A percentile compares a stretch with the other conserved stretches of the same genome.
phyloP scores from a whole-genome alignment of 2,888 invertebrate genomes.

The Agriopis aurantiaria region DNA sequence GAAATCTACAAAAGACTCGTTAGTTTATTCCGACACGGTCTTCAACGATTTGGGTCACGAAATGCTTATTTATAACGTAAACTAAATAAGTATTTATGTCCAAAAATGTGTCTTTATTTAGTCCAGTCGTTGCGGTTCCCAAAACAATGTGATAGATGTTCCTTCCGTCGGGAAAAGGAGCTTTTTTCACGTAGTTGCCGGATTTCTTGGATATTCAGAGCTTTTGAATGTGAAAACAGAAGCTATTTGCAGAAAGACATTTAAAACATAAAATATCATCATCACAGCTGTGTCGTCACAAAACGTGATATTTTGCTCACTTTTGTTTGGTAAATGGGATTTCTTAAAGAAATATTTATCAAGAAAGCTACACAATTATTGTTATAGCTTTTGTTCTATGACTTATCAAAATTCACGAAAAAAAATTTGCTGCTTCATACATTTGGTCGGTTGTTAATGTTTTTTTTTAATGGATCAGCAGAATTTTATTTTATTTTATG shows the following conservation, averaged over 20 bases:
- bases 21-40: constrained; percentile 22
- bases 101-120: constrained; percentile 31
- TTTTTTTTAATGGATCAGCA: too few relatives aligned
- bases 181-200: constrained; percentile 16
- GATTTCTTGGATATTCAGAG: constrained; percentile 7
- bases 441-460: too few relatives aligned
- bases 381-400: too few relatives aligned
- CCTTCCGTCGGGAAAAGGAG: constrained; percentile 9
- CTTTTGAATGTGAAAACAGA: constrained; percentile 20
- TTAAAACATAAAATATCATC: constrained; percentile 13
- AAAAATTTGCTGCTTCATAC: too few relatives aligned
- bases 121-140: constrained; percentile 33
- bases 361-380: too few relatives aligned
- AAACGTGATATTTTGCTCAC: neutral
- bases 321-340: neutral
- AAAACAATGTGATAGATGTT: constrained; percentile 34
- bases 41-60: constrained; percentile 36
- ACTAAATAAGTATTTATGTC: constrained; percentile 35
- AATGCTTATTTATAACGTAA: constrained; percentile 40
- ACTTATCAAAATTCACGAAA: too few relatives aligned
- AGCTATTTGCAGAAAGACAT: constrained; percentile 1
- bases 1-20: constrained; percentile 13
- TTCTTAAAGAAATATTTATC: too few relatives aligned
- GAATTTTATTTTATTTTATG: too few relatives aligned
- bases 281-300: neutral